Evolutionary conservation across 2,797 vertebrate genomes (phyloP).

Genomic region (Hypotaenidia okinawae): DNA sequence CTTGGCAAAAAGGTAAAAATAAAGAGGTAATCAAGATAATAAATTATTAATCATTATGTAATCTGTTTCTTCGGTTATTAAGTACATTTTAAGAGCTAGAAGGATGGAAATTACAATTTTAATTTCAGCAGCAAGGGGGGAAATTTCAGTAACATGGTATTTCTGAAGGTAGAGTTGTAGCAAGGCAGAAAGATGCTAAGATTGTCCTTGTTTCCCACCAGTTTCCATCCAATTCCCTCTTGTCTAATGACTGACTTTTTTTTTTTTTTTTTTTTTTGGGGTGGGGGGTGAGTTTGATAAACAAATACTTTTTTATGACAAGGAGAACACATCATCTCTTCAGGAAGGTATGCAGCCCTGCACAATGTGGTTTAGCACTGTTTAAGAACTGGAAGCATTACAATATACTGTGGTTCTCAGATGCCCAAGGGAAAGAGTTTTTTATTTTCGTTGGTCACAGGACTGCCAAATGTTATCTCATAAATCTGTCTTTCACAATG

Average conservation of each 20-base stretch:
- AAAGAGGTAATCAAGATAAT: background rate
- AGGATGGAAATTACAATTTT: background rate
- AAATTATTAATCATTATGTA: background rate
- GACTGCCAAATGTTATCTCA: conserved; percentile 18
- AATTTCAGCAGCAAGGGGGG: background rate
- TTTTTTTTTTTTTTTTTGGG: background rate
- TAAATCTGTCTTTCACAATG: conserved; percentile 46
- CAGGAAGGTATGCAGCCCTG: background rate
- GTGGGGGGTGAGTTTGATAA: background rate
- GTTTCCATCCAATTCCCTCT: background rate
- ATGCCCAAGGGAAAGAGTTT: conserved; percentile 47
- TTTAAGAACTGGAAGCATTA: conserved; percentile 29
- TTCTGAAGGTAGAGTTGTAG: background rate
- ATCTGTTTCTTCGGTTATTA: background rate
- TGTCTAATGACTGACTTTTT: background rate
- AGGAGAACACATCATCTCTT: background rate
- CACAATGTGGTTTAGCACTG: background rate
- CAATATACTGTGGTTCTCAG: conserved; percentile 28
- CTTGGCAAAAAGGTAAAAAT: background rate
- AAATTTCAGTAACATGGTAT: background rate
- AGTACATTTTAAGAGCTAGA: background rate
- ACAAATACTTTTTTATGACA: background rate
- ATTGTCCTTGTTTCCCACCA: background rate
- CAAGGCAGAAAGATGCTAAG: background rate
- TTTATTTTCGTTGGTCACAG: conserved; percentile 41